Conservation (phyloP, 1,140 invertebrate genomes). For the Anoplolepis gracilipes region DNA sequence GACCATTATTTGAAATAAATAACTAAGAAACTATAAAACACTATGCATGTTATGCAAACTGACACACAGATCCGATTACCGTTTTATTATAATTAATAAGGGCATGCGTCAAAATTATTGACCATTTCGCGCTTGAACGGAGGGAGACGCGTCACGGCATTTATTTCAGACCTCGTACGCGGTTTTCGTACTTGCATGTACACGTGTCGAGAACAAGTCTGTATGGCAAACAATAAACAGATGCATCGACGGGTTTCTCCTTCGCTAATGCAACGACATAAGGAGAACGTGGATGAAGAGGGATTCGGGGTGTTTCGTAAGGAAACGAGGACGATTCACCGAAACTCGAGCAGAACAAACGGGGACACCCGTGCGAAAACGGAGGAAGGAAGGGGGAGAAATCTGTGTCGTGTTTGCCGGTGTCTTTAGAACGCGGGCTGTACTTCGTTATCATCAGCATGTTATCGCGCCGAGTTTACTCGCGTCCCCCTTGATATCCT, state of each 20-base stretch:
- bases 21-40: background rate
- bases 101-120: conserved; percentile 3
- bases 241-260: conserved; percentile 48
- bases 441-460: conserved; percentile 61
- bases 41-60: background rate
- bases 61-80: conserved; percentile 7
- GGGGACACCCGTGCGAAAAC: conserved; percentile 4
- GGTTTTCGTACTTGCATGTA: conserved; percentile 44
- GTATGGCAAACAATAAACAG: conserved; percentile 49
- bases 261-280: conserved; percentile 47
- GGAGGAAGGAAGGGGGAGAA: conserved; percentile 12
- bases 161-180: conserved; percentile 6
- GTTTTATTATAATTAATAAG: conserved; percentile 20
- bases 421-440: conserved; percentile 57
- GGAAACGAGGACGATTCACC: conserved; percentile 25
- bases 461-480: conserved; percentile 50
- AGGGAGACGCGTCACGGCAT: background rate
- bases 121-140: conserved; percentile 12
- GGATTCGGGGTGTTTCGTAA: conserved; percentile 8
- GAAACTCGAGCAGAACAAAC: conserved; percentile 43
- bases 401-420: conserved; percentile 61
- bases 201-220: conserved; percentile 35
- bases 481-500: conserved; percentile 49
- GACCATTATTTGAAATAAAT: background rate
- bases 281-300: conserved; percentile 8